phyloP scores from a whole-genome alignment of 2,888 invertebrate genomes.

The Ennomos erosarius region DNA sequence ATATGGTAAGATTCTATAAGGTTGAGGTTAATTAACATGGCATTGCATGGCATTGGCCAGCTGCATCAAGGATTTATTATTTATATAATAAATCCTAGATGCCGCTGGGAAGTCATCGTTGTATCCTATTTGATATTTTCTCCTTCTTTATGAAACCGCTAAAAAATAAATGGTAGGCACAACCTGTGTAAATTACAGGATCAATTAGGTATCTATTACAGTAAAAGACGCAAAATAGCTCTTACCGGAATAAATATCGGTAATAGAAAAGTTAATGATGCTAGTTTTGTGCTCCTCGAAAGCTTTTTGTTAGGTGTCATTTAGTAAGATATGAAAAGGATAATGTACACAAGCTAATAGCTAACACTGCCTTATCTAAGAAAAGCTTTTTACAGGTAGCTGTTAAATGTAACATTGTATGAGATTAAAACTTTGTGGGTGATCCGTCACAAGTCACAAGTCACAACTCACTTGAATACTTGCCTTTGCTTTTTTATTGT shows the following conservation, averaged over 20 bases:
- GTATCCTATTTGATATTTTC: neutral
- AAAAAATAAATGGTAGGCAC: too few species aligned
- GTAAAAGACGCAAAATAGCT: too few species aligned
- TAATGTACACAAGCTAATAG: slow-evolving; percentile 9
- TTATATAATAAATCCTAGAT: slow-evolving; percentile 1
- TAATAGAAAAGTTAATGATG: slow-evolving; percentile 2
- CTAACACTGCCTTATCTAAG: slow-evolving; percentile 13
- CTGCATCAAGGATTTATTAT: too few species aligned
- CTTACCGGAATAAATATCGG: slow-evolving; percentile 2
- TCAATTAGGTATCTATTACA: too few species aligned
- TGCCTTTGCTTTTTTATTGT: too few species aligned
- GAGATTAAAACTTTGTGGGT: slow-evolving; percentile 16
- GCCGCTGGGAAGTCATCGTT: neutral
- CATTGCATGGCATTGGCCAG: too few species aligned
- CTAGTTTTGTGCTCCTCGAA: neutral
- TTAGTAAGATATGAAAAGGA: slow-evolving; percentile 10
- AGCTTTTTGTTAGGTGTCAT: neutral
- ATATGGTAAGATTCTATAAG: too few species aligned
- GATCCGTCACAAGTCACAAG: neutral
- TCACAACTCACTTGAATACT: too few species aligned
- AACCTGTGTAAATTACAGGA: too few species aligned
- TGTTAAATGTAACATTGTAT: slow-evolving; percentile 33
- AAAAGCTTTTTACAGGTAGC: slow-evolving; percentile 34
- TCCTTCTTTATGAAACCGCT: too few species aligned
- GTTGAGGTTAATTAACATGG: too few species aligned